Percentiles rank a stretch among this genome's conserved stretches.
Conservation (phyloP, 1,140 invertebrate species). For the Babylonia areolata region DNA sequence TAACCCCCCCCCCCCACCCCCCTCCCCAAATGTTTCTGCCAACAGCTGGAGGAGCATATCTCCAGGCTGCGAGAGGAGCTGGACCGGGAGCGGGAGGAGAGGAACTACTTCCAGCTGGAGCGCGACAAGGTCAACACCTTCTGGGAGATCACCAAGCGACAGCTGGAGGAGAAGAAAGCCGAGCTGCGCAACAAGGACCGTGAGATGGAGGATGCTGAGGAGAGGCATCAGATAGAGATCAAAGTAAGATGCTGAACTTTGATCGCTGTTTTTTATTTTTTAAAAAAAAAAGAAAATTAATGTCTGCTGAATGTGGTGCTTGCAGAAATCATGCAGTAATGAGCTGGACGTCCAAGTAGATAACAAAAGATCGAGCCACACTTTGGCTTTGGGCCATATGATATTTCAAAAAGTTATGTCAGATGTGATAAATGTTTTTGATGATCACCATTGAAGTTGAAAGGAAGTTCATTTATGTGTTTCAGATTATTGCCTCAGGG, state of each 20-base stretch:
- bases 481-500: no score
- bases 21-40: neutral
- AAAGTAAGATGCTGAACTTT: slow-evolving; percentile 77
- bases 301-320: no score
- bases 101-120: slow-evolving; percentile 96
- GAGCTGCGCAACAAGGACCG: slow-evolving; percentile 85
- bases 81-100: slow-evolving; percentile 93
- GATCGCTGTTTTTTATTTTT: no score
- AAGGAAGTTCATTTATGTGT: no score
- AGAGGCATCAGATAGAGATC: slow-evolving; percentile 90
- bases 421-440: no score
- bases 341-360: no score
- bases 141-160: slow-evolving; percentile 93
- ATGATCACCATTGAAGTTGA: no score
- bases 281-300: no score
- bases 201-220: slow-evolving; percentile 90
- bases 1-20: neutral
- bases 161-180: slow-evolving; percentile 88
- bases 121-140: slow-evolving; percentile 95
- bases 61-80: slow-evolving; percentile 92
- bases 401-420: no score
- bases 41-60: slow-evolving; percentile 87
- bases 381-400: no score
- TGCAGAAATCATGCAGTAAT: no score
- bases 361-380: no score